phyloP scores from a whole-genome alignment of 2,797 vertebrate genomes.

The Myotis daubentonii region DNA sequence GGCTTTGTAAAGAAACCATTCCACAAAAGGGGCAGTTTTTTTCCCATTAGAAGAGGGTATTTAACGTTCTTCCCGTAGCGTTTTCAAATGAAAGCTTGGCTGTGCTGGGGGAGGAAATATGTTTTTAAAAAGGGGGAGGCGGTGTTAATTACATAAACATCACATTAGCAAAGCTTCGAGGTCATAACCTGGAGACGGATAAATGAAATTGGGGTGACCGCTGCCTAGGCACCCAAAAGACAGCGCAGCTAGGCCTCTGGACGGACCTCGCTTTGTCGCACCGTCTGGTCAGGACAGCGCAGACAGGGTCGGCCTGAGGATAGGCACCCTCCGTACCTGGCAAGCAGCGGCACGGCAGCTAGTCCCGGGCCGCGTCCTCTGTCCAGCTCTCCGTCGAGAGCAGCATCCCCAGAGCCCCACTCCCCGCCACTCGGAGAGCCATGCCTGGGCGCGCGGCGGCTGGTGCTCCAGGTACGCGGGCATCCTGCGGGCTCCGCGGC shows the following conservation, averaged over 20 bases:
- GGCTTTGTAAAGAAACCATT: conserved; percentile 61
- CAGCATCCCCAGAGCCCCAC: neutral
- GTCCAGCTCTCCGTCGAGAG: neutral
- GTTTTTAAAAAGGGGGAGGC: neutral
- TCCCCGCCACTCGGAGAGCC: neutral
- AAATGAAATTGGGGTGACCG: conserved; percentile 36
- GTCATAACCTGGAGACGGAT: conserved; percentile 33
- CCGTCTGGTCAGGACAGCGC: neutral
- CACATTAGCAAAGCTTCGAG: conserved; percentile 7
- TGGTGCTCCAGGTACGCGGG: neutral
- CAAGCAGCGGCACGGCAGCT: neutral
- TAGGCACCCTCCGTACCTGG: neutral
- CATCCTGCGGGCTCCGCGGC: neutral
- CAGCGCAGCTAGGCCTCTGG: neutral
- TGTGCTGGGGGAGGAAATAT: neutral
- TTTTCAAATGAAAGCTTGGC: conserved; percentile 22
- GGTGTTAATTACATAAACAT: conserved; percentile 65
- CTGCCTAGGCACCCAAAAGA: neutral
- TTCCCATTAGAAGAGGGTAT: conserved; percentile 70
- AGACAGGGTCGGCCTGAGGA: neutral
- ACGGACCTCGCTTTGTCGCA: neutral
- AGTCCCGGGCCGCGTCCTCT: neutral
- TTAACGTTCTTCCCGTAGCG: conserved; percentile 31
- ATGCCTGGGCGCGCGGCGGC: neutral
- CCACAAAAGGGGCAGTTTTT: conserved; percentile 64